phyloP scores from a whole-genome alignment of 2,113 vertebrate genomes.

The Elephas maximus region DNA sequence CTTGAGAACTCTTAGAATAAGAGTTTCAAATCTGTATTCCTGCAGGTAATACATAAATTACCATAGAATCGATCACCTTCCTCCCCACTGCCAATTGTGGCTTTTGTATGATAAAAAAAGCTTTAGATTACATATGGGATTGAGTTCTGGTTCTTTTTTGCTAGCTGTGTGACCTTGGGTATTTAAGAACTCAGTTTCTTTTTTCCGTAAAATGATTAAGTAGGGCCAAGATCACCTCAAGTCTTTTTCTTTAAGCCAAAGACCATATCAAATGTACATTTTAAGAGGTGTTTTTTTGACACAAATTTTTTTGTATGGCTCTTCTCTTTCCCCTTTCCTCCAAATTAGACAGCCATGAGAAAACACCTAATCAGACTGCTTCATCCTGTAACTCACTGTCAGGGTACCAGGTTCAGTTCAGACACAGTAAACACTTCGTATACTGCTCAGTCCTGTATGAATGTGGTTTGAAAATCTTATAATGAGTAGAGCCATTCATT shows the following conservation, averaged over 20 bases:
- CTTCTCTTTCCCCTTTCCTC: background rate
- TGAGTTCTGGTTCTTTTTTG: background rate
- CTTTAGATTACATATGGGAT: background rate
- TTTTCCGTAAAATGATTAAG: background rate
- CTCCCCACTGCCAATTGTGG: background rate
- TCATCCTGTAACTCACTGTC: background rate
- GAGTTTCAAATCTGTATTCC: background rate
- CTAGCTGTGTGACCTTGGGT: background rate
- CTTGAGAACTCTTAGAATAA: background rate
- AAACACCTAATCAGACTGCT: background rate
- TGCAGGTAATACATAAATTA: background rate
- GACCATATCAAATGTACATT: background rate
- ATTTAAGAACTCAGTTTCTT: background rate
- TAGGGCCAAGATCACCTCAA: background rate
- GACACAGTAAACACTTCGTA: background rate
- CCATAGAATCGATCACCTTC: background rate
- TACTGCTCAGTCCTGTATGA: background rate
- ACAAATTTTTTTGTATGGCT: background rate
- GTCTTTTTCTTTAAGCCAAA: background rate
- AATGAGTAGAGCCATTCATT: constrained; percentile 19
- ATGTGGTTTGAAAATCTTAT: background rate
- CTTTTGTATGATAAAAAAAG: background rate
- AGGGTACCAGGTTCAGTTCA: background rate
- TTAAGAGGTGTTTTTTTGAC: background rate
- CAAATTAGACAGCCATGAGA: background rate